phyloP scores from a whole-genome alignment of 2,113 vertebrate genomes.

The Phoxinus phoxinus region DNA sequence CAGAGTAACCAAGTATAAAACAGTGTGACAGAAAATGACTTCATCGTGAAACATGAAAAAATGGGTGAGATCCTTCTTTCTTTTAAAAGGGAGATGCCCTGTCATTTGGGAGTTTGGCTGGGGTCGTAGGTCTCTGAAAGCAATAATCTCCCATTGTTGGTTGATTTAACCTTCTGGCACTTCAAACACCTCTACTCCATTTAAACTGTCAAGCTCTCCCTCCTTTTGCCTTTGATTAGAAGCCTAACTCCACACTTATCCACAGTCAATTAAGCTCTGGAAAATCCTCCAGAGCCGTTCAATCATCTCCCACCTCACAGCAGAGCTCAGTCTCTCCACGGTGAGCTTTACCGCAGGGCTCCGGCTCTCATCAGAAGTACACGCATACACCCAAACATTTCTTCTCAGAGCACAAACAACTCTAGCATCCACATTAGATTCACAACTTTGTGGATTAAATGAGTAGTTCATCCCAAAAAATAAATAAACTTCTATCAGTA shows the following conservation, averaged over 20 bases:
- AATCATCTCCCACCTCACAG: conserved; percentile 25
- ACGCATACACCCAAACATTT: neutral
- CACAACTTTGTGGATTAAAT: neutral
- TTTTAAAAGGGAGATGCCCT: neutral
- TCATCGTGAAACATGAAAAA: neutral
- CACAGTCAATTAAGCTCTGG: conserved; percentile 42
- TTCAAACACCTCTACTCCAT: conserved; percentile 46
- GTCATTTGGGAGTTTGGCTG: neutral
- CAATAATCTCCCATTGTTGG: conserved; percentile 38
- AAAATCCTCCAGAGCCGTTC: conserved; percentile 42
- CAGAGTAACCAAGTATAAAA: too few species aligned
- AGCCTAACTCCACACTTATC: conserved; percentile 30
- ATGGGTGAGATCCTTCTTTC: neutral
- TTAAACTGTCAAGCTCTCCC: conserved; percentile 35
- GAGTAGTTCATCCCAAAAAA: neutral
- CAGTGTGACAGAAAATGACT: neutral
- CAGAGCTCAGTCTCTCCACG: conserved; percentile 14
- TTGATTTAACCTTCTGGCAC: conserved; percentile 17
- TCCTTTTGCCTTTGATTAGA: conserved; percentile 31
- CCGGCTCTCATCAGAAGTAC: neutral
- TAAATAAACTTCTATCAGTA: neutral
- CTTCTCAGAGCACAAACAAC: neutral
- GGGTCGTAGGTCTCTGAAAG: neutral
- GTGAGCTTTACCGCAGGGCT: conserved; percentile 29
- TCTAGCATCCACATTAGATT: neutral